A percentile compares a stretch with the other conserved stretches of the same genome.
These are phyloP conservation scores for Umimayanthus kanabou DNA, from an alignment of 92 coral and sea anemone genomes.

Conservation along the genomic window DNA sequence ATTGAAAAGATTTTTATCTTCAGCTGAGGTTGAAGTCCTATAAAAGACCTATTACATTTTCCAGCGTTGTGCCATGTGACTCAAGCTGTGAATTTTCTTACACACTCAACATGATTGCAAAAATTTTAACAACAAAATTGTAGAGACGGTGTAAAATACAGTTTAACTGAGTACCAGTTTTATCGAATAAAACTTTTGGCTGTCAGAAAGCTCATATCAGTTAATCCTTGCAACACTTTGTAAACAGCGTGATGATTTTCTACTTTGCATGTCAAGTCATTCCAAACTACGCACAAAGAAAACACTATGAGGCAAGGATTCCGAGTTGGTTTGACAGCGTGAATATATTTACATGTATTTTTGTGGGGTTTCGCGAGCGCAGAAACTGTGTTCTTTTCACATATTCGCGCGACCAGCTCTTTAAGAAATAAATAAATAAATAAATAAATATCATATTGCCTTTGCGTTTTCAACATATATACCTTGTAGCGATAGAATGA, in stretches of 20 bases:
- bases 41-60: background rate
- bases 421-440: background rate
- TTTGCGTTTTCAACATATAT: background rate
- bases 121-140: background rate
- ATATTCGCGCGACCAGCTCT: background rate
- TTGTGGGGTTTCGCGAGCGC: background rate
- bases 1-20: background rate
- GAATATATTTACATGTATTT: slow-evolving; percentile 16
- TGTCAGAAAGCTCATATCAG: background rate
- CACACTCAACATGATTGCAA: slow-evolving; percentile 9
- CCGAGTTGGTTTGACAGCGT: slow-evolving; percentile 14
- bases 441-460: background rate
- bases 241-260: background rate
- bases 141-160: background rate
- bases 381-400: background rate
- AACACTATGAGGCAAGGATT: background rate
- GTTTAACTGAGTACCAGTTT: background rate
- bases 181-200: background rate
- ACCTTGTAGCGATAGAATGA: background rate
- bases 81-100: background rate
- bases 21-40: slow-evolving; percentile 2
- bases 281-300: background rate
- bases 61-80: background rate
- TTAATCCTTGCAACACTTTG: background rate
- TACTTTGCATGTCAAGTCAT: background rate